Evolutionary conservation across 2,888 invertebrate species (phyloP).

Genomic region (Molorchus minor): DNA sequence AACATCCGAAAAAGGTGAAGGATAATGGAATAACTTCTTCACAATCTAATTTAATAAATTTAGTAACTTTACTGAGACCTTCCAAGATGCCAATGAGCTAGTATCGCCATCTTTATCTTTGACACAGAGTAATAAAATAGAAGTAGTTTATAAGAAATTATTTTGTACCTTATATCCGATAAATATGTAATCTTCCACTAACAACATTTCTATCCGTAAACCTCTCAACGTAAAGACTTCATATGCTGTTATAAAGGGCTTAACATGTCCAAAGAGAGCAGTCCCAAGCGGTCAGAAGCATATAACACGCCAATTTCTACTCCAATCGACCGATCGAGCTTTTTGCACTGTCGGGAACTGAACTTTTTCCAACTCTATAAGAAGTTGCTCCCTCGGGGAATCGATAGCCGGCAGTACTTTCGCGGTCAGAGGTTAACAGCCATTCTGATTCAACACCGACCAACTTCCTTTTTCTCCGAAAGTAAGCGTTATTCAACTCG

Average conservation of each 20-base stretch:
- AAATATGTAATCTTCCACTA: slow-evolving; percentile 12
- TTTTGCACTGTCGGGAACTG: slow-evolving; percentile 54
- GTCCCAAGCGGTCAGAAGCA: slow-evolving; percentile 55
- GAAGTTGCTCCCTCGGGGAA: slow-evolving; percentile 47
- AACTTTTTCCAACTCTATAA: slow-evolving; percentile 56
- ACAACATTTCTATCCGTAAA: not conserved
- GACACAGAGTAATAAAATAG: too few relatives aligned
- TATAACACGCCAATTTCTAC: slow-evolving; percentile 61
- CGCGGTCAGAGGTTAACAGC: slow-evolving; percentile 57
- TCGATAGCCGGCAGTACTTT: slow-evolving; percentile 51
- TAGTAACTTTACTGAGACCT: too few relatives aligned
- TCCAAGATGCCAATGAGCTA: too few relatives aligned
- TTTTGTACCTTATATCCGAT: too few relatives aligned
- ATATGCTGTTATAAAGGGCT: slow-evolving; percentile 15
- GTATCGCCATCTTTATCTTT: too few relatives aligned
- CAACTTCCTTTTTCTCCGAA: slow-evolving; percentile 40
- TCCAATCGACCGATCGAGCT: slow-evolving; percentile 59
- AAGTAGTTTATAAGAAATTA: too few relatives aligned
- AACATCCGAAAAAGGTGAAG: too few relatives aligned
- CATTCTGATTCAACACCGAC: slow-evolving; percentile 55
- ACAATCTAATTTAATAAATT: too few relatives aligned
- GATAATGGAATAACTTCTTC: too few relatives aligned
- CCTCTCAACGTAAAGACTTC: slow-evolving; percentile 10
- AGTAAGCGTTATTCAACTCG: slow-evolving; percentile 20
- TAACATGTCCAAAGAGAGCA: slow-evolving; percentile 41